These are phyloP conservation scores for Borostomias antarcticus DNA, from an alignment of 2,797 vertebrate genomes.

Conservation along the genomic window DNA sequence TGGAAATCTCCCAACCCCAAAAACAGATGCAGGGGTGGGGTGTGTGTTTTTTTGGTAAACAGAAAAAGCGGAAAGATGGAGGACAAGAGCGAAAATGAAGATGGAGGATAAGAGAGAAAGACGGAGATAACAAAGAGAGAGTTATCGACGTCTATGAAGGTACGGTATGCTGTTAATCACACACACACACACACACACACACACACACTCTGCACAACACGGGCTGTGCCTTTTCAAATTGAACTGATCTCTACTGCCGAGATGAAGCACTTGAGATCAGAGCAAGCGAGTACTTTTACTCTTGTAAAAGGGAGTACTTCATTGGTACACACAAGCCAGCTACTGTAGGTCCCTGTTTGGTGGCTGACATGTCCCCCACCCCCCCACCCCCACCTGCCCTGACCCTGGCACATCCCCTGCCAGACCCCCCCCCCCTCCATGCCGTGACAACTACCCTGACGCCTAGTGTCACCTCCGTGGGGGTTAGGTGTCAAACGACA, in stretches of 20 bases:
- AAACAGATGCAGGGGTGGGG: constrained; percentile 47
- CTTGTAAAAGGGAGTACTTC: too few species aligned
- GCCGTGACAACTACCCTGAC: constrained; percentile 4
- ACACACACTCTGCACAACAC: background rate
- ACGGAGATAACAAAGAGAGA: background rate
- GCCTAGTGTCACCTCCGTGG: background rate
- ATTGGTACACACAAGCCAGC: too few species aligned
- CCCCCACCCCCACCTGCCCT: constrained; percentile 20
- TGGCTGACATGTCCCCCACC: too few species aligned
- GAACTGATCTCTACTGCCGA: background rate
- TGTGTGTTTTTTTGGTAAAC: constrained; percentile 47
- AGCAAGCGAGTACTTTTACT: too few species aligned
- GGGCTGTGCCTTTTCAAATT: background rate
- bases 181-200: background rate
- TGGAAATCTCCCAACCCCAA: constrained; percentile 38
- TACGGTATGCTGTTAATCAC: background rate
- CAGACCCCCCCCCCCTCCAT: constrained; percentile 33
- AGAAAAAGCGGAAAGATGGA: constrained; percentile 31
- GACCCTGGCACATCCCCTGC: constrained; percentile 27
- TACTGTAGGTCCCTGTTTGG: too few species aligned
- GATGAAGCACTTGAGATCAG: too few species aligned
- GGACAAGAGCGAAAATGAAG: background rate
- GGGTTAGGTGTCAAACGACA: constrained; percentile 51
- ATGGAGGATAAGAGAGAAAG: background rate
- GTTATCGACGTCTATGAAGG: background rate